These are phyloP conservation scores for Sander lucioperca DNA, from an alignment of 2,113 vertebrate species.

Conservation along the genomic window DNA sequence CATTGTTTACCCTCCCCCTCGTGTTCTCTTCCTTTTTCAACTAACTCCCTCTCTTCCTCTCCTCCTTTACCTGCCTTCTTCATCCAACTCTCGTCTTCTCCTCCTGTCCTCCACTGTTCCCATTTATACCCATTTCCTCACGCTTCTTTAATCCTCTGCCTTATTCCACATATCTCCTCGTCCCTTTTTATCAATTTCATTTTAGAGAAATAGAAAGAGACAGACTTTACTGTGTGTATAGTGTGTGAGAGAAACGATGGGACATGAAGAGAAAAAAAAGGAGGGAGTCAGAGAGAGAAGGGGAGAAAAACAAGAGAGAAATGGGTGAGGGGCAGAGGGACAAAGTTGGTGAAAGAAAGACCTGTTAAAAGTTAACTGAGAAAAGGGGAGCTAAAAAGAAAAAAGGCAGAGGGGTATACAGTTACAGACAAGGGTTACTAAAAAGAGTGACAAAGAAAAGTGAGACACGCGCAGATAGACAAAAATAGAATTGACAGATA, in stretches of 20 bases:
- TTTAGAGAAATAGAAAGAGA: slow-evolving; percentile 9
- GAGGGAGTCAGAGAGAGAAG: not conserved
- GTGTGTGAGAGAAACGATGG: not conserved
- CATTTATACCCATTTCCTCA: no score
- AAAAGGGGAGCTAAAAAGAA: not conserved
- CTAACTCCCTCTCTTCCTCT: no score
- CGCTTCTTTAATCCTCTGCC: not conserved
- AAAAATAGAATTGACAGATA: not conserved
- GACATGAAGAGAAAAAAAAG: not conserved
- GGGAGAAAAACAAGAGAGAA: not conserved
- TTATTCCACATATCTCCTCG: no score
- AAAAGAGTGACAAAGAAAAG: not conserved
- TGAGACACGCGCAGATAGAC: not conserved
- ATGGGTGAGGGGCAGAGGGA: not conserved
- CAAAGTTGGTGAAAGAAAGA: not conserved
- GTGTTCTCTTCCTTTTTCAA: not conserved
- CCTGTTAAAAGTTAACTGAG: slow-evolving; percentile 23
- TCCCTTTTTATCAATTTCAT: not conserved
- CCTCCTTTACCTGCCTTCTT: no score
- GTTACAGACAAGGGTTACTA: not conserved
- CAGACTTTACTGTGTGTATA: not conserved
- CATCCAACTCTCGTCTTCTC: no score
- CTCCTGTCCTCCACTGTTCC: not conserved
- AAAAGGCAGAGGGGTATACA: not conserved
- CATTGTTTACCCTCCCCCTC: not conserved